These are phyloP conservation scores for Halesus radiatus DNA, from an alignment of 1,140 invertebrate genomes.

Conservation along the genomic window DNA sequence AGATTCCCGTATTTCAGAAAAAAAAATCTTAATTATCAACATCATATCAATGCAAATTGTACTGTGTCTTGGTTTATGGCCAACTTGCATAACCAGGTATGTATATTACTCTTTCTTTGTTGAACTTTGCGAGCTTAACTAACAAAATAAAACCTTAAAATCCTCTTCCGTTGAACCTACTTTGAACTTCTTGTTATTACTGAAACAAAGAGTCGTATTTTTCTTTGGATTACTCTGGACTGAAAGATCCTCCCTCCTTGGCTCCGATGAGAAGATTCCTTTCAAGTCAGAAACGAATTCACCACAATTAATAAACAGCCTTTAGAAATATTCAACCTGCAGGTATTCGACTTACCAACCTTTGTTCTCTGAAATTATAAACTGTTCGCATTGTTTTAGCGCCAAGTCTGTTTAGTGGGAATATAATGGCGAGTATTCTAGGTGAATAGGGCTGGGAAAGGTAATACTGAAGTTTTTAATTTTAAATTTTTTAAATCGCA, in stretches of 20 bases:
- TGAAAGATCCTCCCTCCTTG: background rate
- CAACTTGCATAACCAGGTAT: no score
- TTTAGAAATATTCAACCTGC: conserved; percentile 22
- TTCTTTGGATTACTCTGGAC: background rate
- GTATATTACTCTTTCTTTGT: no score
- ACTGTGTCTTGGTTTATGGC: no score
- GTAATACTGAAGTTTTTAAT: no score
- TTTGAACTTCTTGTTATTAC: conserved; percentile 6
- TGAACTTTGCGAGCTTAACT: background rate
- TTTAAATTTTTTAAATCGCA: no score
- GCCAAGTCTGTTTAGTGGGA: background rate
- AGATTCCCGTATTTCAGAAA: no score
- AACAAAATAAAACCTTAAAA: background rate
- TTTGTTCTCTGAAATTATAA: conserved; percentile 32
- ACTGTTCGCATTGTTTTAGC: conserved; percentile 8
- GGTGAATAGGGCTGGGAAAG: no score
- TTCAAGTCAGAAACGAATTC: conserved; percentile 26
- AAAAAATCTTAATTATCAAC: no score
- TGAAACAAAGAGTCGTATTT: conserved; percentile 5
- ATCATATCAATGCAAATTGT: no score
- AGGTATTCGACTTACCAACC: conserved; percentile 41
- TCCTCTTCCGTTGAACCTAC: background rate
- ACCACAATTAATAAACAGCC: conserved; percentile 35
- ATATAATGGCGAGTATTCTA: background rate
- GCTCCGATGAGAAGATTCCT: background rate